Base-by-base conservation (phyloP, 2,113 vertebrate genomes). In the Picathartes gymnocephalus region DNA sequence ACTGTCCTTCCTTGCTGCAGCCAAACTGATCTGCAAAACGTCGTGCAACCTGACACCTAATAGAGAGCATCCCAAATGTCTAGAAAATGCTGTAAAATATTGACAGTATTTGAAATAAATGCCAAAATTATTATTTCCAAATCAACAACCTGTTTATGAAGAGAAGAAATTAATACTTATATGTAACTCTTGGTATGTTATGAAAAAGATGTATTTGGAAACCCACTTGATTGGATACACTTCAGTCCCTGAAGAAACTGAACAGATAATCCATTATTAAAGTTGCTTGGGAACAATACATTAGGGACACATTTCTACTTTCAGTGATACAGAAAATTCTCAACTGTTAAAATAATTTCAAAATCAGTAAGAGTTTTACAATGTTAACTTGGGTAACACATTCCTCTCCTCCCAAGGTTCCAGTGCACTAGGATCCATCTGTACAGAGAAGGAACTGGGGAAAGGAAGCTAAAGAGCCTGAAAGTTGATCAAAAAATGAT, bases 401-500 rank as follows among this genome's bases (percentile, higher is more conserved):
- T 13, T 84, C 7, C 10, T 42, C 33, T 92, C n/a, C 19, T 62
- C 42, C 13, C 23, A 61, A 19, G 35, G 33, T 42, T 92, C 40
- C 68, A 57, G 7, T n/a, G 21, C 13, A 9, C 20, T 61, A 44
- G 9, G 21, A 90, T 58, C 25, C 37, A 51, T 27, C 45, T 62
- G 17, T 7, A 77, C 15, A 66, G 47, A 42, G 33, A 68, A 73
- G 30, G 16, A 73, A 80, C 23, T 33, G n/a, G n/a, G 44, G 82
- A 81, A 80, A 21, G 7, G 9, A 90, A 72, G 24, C 65, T n/a
- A 66, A 88, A 86, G 42, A 83, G 50, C 33, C 48, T 54, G 19
- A 69, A 47, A 47, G 28, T 4, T 28, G 31, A 88, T 5, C 7
- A 47, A 56, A 76, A 77, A n/a, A 9, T 0, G 0, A 27, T 27